Evolutionary conservation across 1,140 invertebrate species (phyloP), one percentile per base, ranked within the genome.

Genomic region (Drosophila grimshawi): DNA sequence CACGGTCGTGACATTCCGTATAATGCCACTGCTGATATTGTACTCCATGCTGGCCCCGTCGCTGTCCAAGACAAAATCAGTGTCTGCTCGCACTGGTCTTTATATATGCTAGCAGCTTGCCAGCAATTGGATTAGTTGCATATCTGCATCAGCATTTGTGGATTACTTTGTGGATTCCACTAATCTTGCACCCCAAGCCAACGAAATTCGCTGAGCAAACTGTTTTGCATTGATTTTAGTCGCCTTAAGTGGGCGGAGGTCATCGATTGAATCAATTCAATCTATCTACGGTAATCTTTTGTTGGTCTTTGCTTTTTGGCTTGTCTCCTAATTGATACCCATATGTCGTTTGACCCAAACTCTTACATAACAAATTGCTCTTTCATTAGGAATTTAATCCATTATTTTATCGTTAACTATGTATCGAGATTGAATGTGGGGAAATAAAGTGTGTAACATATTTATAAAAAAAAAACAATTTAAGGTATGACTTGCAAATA

Each of bases 21-120:
- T 55, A 30, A 85, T 57, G 10, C 79, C 48, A 41, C 52, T 80
- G 7, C 52, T 80, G 7, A 60, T 73, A 57, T 65, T 81, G 55
- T 72, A 76, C 56, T 86, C 86, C 88, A 91, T 55, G 68, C 53
- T 48, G 68, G 61, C 45, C 46, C 57, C 76, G 79, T 80, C 76
- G 71, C 62, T 49, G 72, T 61, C 85, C 80, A 67, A 88, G 83
- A 88, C 83, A 62, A 77, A 88, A 83, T 89, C 85, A 77, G 55
- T 46, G 72, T 19, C 30, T 2, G 52, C 32, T 19, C 4, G 3
- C 49, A 5, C 10, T 29, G 1, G 4, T 37, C 41, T 53, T 80
- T 88, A 88, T 88, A 88, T 88, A 80, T 56, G 51, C 33, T 19
- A 52, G n/a, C 4, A 53, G 51, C 33, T 19, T 52, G n/a, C 4